Evolutionary conservation across 2,888 invertebrate genomes (phyloP), one percentile per base, ranked within the genome.

Genomic region (Choristoneura rosaceana): DNA sequence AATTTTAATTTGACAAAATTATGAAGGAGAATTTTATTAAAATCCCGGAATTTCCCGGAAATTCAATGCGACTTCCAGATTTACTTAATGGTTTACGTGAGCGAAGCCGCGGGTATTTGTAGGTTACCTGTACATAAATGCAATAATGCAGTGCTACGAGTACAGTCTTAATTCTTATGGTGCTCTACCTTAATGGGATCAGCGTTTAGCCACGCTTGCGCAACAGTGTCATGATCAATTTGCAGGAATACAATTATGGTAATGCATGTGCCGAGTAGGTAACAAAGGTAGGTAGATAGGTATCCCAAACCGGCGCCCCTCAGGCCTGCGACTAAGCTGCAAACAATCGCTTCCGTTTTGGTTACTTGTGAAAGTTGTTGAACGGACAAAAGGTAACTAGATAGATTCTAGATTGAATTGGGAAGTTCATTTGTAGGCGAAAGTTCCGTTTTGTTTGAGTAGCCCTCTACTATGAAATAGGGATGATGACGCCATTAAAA

Each of bases 231-330:
- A 70, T 79, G 76, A 79, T 61, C 79, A 81, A 81, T 83, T 82
- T 81, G 81, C 80, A 74, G 80, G 75, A 71, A 79, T 78, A 76
- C 83, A 43, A 71, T 76, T 84, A 83, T 75, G 83, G 84, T 76
- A 78, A 74, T 75, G 76, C 75, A 77, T 80, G 79, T 80, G 81
- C 80, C 73, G 69, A 58, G 60, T 74, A 69, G 68, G 59, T 74
- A 60, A 33, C 59, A 63, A 63, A 25, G 25, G 25, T 25, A 25
- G 25, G 25, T 25, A 25, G 25, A 2, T 66, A 68, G 70, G 70
- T 69, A 77, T 69, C 74, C 71, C 73, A 60, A 52, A 69, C 55
- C 9, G 59, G 70, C 70, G 61, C 61, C 74, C 71, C 77, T 71
- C 62, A 74, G 70, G 59, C 58, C 47, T 64, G 78, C 76, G 69